Base-by-base conservation (phyloP, 2,888 invertebrate species). In the Troides helena region DNA sequence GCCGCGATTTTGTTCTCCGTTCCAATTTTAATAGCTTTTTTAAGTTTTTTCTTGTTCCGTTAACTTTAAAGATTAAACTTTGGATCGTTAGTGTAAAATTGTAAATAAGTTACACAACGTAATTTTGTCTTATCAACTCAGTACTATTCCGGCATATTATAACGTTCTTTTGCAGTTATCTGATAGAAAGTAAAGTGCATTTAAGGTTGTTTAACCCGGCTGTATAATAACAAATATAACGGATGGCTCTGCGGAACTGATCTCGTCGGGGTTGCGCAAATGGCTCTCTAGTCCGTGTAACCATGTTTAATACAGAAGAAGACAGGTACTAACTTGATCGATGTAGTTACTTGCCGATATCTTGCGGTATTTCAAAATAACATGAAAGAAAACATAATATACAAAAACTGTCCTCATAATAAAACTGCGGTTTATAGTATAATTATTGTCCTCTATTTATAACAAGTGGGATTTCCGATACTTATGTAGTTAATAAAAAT, bases 231-330 rank as follows among this genome's bases (percentile, higher is more conserved):
- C 80, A 82, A 83, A 83, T 80, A 79, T 80, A 81, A 80, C 80
- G 79, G 81, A 82, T 81, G 80, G 76, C 57, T 57, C 57, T 39
- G 73, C 60, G 46, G 65, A 50, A 36, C 69, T 25, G 39, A 39
- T 62, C 50, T 39, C 56, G 39, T 61, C 61, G 64, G 63, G 62
- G 43, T 62, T 66, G 61, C 56, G 70, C 70, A 62, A 63, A 59
- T 39, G 74, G 72, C 74, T 72, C 71, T 73, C 75, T 72, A 82
- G 79, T 84, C 90, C 89, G 88, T 90, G 90, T 84, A 77, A 80
- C 79, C 86, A 89, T 89, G 82, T 76, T 80, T 80, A 87, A 89
- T 90, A 87, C 81, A 85, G 85, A 81, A 80, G 83, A 80, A 85
- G 86, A 85, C 81, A 84, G 83, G 83, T 89, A 88, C 60, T 39